Base-by-base conservation (phyloP, 2,113 vertebrate species). In the Myiozetetes cayanensis region DNA sequence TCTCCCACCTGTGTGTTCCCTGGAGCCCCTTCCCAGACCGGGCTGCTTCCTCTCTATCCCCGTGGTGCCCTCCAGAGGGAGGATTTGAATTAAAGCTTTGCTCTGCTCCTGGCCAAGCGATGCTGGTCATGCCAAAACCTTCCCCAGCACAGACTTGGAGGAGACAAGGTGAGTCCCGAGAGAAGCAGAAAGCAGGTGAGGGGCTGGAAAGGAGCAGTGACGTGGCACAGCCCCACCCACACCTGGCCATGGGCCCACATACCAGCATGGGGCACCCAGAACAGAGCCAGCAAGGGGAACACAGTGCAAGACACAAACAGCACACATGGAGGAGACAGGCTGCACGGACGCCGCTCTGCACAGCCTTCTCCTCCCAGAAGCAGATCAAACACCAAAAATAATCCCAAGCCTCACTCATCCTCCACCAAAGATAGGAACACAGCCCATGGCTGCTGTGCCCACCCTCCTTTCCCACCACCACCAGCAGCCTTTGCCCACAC, bases 191-290 rank as follows among this genome's bases (percentile, higher is more conserved):
- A 87, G 65, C 37, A 66, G 22, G 33, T 4, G 3, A 84, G 81
- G 55, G 59, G 65, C 41, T 61, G 72, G 65, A 53, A 81, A 81
- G 44, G 59, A 74, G 63, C 68, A 84, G 55, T 3, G 3, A 56
- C 0, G 0, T 22, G 46, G 59, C 73, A 76, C 72, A 77, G 37
- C 77, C 21, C 41, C 47, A 62, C 41, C 55, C 19, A 18, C n/a
- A 44, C 37, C 53, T 10, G 41, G 47, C 66, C 2, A 0, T 4
- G 56, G 41, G 65, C 65, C 49, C 53, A 37, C 0, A 0, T 9
- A 19, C 47, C 0, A 0, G 27, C 73, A 70, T 1, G 5, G 66
- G 62, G 62, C 39, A 79, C 41, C 49, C 89, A 88, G 55, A 77
- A 31, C 56, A 85, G 41, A 85, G 56, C n/a, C 56, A 91, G 71